Evolutionary conservation across 2,888 invertebrate genomes (phyloP).

Genomic region (Incurvaria masculella): DNA sequence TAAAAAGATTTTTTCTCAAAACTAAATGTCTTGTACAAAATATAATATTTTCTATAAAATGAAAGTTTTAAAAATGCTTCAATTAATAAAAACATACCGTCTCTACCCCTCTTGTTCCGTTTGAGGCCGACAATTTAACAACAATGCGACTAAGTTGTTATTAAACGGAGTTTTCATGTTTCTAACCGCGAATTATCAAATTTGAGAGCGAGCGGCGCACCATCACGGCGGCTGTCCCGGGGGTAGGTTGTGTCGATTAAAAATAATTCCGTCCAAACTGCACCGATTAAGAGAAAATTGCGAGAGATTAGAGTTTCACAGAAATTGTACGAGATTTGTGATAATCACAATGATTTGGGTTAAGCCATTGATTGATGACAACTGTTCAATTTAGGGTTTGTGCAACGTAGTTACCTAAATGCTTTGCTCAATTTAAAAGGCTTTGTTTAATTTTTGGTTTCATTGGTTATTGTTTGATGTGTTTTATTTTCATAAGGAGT

Average conservation of each 20-base stretch:
- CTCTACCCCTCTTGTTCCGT: background rate
- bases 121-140: slow-evolving; percentile 30
- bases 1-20: too few relatives aligned
- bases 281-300: slow-evolving; percentile 51
- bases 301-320: slow-evolving; percentile 42
- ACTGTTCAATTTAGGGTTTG: background rate
- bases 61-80: too few relatives aligned
- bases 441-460: too few relatives aligned
- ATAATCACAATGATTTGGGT: background rate
- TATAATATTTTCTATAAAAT: too few relatives aligned
- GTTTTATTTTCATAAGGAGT: too few relatives aligned
- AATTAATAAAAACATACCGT: background rate
- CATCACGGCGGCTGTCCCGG: background rate
- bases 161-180: slow-evolving; percentile 43
- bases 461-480: too few relatives aligned
- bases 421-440: too few relatives aligned
- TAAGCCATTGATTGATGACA: background rate
- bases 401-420: too few relatives aligned
- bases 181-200: slow-evolving; percentile 55
- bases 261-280: slow-evolving; percentile 19
- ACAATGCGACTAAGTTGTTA: slow-evolving; percentile 47
- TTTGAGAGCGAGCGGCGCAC: slow-evolving; percentile 25
- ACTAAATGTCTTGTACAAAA: too few relatives aligned
- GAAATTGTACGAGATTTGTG: background rate
- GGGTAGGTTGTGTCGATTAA: background rate